Evolutionary conservation across 1,140 invertebrate species (phyloP), one percentile per base, ranked within the genome.

Genomic region (Holcopasites calliopsidis): DNA sequence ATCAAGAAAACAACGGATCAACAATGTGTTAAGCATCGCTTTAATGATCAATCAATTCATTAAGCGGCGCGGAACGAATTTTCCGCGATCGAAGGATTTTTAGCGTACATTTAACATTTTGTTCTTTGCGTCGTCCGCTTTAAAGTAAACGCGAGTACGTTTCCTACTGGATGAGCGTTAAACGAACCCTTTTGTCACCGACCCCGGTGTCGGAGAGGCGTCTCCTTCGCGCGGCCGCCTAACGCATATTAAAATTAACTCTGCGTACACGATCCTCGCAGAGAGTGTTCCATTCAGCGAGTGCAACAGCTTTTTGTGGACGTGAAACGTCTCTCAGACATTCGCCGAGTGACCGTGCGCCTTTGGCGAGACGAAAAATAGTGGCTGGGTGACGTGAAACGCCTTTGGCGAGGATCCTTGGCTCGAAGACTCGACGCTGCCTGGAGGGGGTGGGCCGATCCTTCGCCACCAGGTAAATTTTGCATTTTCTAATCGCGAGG

Each of bases 191-290:
- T 77, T 77, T 68, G 74, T 73, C 58, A 65, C 57, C 49, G 70
- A 68, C 21, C 76, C 35, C 31, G 38, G 54, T 44, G 38, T 69
- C 52, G 55, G 33, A 47, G 64, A 7, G 21, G 47, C 65, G 57
- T 71, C 79, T n/a, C n/a, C 47, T 75, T 71, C 72, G 71, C 35
- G 52, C 77, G 69, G 8, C 52, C 47, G 35, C 40, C 72, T 76
- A 80, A 72, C 49, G 54, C 57, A 42, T 68, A 75, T 80, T 77
- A 77, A 84, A 83, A 77, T 80, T 80, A 84, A 84, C 65, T 80
- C 64, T 33, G 64, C 69, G 72, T 65, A 65, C 61, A 76, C 70
- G 74, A 83, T 79, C 69, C 77, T 77, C 72, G 66, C 65, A 79
- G 60, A n/a, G n/a, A 38, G 54, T 70, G 61, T 23, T 38, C 58